Conservation (phyloP, 2,888 invertebrate species). For the Strigamia maritima region DNA sequence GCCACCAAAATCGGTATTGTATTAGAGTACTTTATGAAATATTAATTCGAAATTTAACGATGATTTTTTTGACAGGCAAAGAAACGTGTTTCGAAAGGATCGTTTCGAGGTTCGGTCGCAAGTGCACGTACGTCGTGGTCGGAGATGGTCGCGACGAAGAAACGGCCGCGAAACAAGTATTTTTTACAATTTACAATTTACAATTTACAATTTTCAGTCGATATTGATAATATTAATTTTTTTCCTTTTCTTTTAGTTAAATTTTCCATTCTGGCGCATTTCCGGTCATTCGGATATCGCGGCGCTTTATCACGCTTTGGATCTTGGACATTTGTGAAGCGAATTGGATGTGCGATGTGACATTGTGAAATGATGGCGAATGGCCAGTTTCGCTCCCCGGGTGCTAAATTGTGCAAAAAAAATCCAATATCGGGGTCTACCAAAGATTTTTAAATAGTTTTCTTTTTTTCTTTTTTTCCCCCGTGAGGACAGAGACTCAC, state of each 20-base stretch:
- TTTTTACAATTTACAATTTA: too few relatives aligned
- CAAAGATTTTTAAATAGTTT: neutral
- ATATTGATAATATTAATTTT: too few relatives aligned
- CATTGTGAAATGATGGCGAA: too few relatives aligned
- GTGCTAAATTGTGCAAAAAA: too few relatives aligned
- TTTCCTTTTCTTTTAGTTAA: constrained; percentile 59
- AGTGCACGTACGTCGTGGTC: constrained; percentile 96
- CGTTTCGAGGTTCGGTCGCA: constrained; percentile 88
- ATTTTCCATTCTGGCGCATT: constrained; percentile 96
- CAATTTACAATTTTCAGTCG: too few relatives aligned
- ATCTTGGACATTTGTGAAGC: constrained; percentile 87
- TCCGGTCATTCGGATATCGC: constrained; percentile 89
- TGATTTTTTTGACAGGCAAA: constrained; percentile 85
- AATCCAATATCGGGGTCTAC: neutral
- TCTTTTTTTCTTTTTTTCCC: too few relatives aligned
- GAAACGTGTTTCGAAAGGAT: constrained; percentile 96
- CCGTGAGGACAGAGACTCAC: neutral
- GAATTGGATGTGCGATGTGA: too few relatives aligned
- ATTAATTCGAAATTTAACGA: too few relatives aligned
- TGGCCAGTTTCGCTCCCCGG: neutral
- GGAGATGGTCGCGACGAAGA: constrained; percentile 96
- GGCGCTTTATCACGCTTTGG: constrained; percentile 89
- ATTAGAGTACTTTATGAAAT: too few relatives aligned
- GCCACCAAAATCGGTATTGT: constrained; percentile 96
- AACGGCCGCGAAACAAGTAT: constrained; percentile 84